phyloP scores from a whole-genome alignment of 2,113 vertebrate species.

The Rhagologus leucostigma region DNA sequence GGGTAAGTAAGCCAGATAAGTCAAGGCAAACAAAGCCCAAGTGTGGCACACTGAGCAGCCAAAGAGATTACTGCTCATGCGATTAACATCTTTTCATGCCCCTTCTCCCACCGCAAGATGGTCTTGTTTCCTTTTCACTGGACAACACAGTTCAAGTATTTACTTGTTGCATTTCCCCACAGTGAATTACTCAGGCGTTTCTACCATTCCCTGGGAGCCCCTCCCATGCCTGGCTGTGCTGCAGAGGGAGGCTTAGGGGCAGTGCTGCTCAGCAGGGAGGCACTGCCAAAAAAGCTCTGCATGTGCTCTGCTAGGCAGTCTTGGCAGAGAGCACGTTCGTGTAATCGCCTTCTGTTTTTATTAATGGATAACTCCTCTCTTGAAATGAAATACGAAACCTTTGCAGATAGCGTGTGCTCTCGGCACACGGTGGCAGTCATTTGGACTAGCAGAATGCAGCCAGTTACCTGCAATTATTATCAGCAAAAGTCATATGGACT shows the following conservation, averaged over 20 bases:
- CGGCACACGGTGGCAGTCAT: accelerated
- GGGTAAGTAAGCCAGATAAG: constrained; percentile 54
- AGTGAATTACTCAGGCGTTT: not conserved
- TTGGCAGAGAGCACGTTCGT: not conserved
- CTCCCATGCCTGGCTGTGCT: not conserved
- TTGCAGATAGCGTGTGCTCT: not conserved
- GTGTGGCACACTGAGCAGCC: constrained; percentile 50
- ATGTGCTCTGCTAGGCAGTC: not conserved
- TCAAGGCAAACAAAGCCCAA: constrained; percentile 63
- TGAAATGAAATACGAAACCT: not conserved
- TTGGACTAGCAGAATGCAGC: not conserved
- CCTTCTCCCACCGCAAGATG: constrained; percentile 31
- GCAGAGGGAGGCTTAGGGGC: not conserved
- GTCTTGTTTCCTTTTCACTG: constrained; percentile 60
- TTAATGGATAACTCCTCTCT: constrained; percentile 6
- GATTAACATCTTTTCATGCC: constrained; percentile 61
- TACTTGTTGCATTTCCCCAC: constrained; percentile 28
- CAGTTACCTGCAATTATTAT: constrained; percentile 16
- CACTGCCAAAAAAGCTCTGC: not conserved
- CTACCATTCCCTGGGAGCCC: not conserved
- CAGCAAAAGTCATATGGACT: not conserved
- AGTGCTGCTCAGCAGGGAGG: not conserved
- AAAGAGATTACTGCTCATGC: constrained; percentile 64
- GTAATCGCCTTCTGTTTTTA: not conserved
- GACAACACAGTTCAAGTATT: constrained; percentile 52